A percentile compares a stretch with the other conserved stretches of the same genome.
These are phyloP conservation scores for Cricetomys ansorgei DNA, from an alignment of 2,113 vertebrate species.

Conservation along the genomic window DNA sequence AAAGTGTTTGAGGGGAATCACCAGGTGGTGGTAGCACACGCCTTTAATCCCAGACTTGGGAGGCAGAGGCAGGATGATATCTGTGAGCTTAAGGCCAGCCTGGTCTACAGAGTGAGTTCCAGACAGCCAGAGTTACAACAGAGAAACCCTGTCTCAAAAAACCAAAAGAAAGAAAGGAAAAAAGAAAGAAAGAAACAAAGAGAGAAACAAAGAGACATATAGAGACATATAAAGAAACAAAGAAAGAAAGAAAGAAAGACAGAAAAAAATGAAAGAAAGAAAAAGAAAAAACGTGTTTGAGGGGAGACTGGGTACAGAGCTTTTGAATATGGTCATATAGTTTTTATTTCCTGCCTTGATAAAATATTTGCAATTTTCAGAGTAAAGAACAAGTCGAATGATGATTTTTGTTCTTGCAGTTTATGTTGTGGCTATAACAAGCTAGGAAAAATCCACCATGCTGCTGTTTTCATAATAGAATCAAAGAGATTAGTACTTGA, in stretches of 20 bases:
- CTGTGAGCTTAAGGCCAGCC: no score
- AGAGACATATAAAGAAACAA: no score
- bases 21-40: not conserved
- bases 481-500: not conserved
- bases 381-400: not conserved
- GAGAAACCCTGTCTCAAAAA: no score
- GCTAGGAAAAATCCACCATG: not conserved
- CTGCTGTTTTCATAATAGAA: not conserved
- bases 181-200: no score
- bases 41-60: no score
- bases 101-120: no score
- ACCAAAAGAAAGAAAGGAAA: no score
- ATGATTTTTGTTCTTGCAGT: not conserved
- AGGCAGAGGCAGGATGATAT: no score
- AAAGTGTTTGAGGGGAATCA: not conserved
- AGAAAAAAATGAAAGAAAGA: no score
- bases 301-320: not conserved
- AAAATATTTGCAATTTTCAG: not conserved
- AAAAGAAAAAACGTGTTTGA: not conserved
- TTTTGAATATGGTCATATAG: not conserved
- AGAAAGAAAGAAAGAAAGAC: no score
- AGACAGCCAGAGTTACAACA: no score
- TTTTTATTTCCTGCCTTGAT: slow-evolving; percentile 10
- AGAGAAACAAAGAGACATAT: no score
- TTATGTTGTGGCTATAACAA: not conserved